These are phyloP conservation scores for Belgica antarctica DNA, from an alignment of 2,888 invertebrate species.

Conservation along the genomic window DNA sequence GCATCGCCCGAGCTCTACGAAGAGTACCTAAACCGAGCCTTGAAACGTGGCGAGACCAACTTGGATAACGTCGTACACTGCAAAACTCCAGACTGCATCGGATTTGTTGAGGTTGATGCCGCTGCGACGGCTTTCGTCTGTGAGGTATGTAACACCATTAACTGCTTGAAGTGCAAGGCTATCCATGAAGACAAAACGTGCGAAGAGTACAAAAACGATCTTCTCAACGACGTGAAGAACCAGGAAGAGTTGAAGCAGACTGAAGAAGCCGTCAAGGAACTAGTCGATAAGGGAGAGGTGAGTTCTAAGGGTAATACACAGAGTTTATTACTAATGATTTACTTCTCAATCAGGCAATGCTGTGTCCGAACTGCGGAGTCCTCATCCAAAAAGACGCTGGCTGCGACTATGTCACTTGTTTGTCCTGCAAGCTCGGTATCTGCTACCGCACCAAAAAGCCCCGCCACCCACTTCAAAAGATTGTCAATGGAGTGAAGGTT, in stretches of 20 bases:
- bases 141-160: not conserved
- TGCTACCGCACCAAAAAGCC: constrained; percentile 6
- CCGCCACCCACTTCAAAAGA: not conserved
- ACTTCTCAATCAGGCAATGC: constrained; percentile 8
- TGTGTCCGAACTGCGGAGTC: constrained; percentile 28
- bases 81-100: constrained; percentile 35
- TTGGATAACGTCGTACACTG: constrained; percentile 28
- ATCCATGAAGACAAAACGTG: constrained; percentile 14
- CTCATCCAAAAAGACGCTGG: constrained; percentile 1
- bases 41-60: constrained; percentile 18
- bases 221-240: not conserved
- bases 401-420: not conserved
- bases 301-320: not conserved
- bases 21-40: constrained; percentile 6
- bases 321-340: constrained; percentile 1
- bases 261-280: not conserved
- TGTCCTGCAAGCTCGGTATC: not conserved
- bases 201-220: not conserved
- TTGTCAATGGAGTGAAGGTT: not conserved
- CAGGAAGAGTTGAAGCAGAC: not conserved
- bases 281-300: not conserved
- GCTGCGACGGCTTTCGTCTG: not conserved
- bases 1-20: not conserved
- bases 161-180: constrained; percentile 19
- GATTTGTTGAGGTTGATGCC: not conserved